Evolutionary conservation across 2,113 vertebrate genomes (phyloP), one percentile per base, ranked within the genome.

Genomic region (Nerophis lumbriciformis): DNA sequence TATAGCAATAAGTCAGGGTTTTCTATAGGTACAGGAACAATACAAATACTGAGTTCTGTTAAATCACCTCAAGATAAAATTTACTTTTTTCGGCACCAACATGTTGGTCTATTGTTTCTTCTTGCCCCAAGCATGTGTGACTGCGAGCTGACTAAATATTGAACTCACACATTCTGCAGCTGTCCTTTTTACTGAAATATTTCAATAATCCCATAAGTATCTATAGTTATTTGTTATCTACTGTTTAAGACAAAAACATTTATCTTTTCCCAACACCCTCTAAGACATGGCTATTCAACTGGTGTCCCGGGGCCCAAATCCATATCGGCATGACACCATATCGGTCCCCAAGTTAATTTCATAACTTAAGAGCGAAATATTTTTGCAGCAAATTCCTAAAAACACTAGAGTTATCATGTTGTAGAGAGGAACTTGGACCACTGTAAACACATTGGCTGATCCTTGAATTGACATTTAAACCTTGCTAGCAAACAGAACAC

Each of bases 201-300:
- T 42, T 42, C 15, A 45, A 59, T 42, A 63, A 59, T 51, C 19
- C 39, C 7, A 52, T 59, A 37, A 63, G 19, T 44, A 11, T 39
- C 19, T 19, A 11, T 13, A 45, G 5, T 5, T 47, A 44, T 59
- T 59, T 5, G 6, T 44, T 19, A 6, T 44, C 57, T 59, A 48
- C 12, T 3, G 10, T 11, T 37, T 37, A 48, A 21, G n/a, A 45
- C 10, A 42, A 16, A 51, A 5, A 28, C 13, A 38, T 51, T 4
- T 35, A 53, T 38, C 6, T 11, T 44, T 28, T 36, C 6, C 42
- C 50, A 10, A 19, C 50, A 28, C 50, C 19, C 50, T 53, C 9
- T 28, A 13, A 28, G 28, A 28, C 28, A 28, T 28, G 1, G 28
- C 28, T 28, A 28, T 28, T 28, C 28, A 28, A 28, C 28, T 28